Percentiles rank a stretch among this genome's conserved stretches.
These are phyloP conservation scores for Ciona savignyi DNA, from an alignment of 23 tunicate species.

Conservation along the genomic window DNA sequence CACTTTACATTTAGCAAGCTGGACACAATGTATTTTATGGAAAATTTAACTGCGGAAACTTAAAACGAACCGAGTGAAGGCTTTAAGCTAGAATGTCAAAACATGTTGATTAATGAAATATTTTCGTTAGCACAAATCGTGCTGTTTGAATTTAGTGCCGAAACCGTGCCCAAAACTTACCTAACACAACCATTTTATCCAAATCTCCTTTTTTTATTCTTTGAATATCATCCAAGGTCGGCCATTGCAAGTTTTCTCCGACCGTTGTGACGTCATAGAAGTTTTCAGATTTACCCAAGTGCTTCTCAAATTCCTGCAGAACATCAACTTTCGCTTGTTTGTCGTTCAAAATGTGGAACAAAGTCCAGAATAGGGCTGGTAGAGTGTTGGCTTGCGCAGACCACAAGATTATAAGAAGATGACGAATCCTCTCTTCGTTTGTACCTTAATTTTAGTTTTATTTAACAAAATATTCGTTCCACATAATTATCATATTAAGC, in stretches of 20 bases:
- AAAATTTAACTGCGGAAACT: no score
- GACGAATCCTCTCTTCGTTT: constrained; percentile 24
- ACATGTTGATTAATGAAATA: no score
- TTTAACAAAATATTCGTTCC: not conserved
- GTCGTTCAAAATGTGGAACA: constrained; percentile 39
- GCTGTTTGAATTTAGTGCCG: no score
- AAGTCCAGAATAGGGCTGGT: constrained; percentile 59
- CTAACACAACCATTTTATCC: constrained; percentile 41
- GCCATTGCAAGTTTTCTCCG: not conserved
- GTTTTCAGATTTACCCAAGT: not conserved
- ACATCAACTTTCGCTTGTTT: constrained; percentile 16
- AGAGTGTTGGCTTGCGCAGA: constrained; percentile 60
- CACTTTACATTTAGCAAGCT: no score
- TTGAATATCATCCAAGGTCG: constrained; percentile 12
- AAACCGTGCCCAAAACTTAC: no score
- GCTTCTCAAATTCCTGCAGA: constrained; percentile 19
- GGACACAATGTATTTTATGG: no score
- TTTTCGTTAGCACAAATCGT: no score
- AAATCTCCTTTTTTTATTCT: constrained; percentile 23
- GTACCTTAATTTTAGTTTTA: not conserved
- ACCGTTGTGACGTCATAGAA: not conserved
- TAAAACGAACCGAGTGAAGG: no score
- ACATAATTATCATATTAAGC: not conserved
- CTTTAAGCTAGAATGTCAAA: no score
- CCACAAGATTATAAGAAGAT: constrained; percentile 55